Conservation (phyloP, 2,797 vertebrate species). For the Amniataba percoides region DNA sequence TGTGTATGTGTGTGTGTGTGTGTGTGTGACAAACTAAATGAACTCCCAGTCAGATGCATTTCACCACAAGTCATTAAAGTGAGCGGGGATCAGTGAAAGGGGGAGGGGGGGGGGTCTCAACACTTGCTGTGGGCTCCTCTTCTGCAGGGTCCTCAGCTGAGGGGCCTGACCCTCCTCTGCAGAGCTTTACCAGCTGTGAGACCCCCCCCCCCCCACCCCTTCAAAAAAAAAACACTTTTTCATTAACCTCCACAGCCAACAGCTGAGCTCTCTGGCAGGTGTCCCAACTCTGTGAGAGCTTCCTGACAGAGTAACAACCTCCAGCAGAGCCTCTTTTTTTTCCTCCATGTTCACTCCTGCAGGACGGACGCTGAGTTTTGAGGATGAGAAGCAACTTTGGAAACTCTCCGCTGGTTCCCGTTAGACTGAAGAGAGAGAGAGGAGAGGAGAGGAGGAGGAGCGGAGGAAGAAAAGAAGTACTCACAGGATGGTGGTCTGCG, state of each 20-base stretch:
- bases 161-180: slow-evolving; percentile 14
- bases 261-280: slow-evolving; percentile 68
- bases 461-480: no score
- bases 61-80: slow-evolving; percentile 2
- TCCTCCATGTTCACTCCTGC: no score
- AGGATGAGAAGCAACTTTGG: no score
- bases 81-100: no score
- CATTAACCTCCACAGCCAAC: slow-evolving; percentile 50
- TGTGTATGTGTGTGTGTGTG: no score
- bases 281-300: slow-evolving; percentile 51
- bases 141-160: slow-evolving; percentile 4
- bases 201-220: slow-evolving; percentile 25
- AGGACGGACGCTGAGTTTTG: no score
- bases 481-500: slow-evolving; percentile 96
- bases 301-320: slow-evolving; percentile 13
- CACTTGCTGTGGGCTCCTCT: slow-evolving; percentile 2
- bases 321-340: no score
- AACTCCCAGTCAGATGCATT: neutral
- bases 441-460: no score
- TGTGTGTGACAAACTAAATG: neutral
- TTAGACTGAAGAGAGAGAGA: no score
- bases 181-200: slow-evolving; percentile 62
- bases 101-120: slow-evolving; percentile 16
- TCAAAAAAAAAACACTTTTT: slow-evolving; percentile 25
- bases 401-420: no score